Base-by-base conservation (phyloP, 92 coral and sea anemone species). In the Diadumene lineata region DNA sequence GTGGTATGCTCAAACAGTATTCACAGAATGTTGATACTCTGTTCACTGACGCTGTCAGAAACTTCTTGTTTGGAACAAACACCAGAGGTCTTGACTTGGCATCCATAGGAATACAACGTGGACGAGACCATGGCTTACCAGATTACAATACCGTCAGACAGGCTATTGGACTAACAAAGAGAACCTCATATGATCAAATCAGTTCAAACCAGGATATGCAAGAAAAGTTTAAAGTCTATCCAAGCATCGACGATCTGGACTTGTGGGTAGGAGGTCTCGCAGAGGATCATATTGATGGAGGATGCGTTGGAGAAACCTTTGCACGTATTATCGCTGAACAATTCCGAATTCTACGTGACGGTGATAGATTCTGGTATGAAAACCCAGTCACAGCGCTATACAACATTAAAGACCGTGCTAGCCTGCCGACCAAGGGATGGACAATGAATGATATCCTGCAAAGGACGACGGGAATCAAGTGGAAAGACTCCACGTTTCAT, bases 331-430 rank as follows among this genome's bases (percentile, higher is more conserved):
- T 94, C 34, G 96, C 98, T 1, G 87, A 80, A 74, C 98, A 94
- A 78, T 94, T 86, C 70, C 92, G 86, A 27, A 74, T 88, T 23
- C 67, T 94, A 25, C 89, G 98, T 22, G 97, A 94, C 72, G 98
- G 97, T 7, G 98, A 94, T 46, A 83, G 98, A 22, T 94, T 92
- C 87, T 94, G 98, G 98, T 94, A 88, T 58, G 98, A 94, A 64
- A 94, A 89, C 53, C 85, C 84, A 19, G 84, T 88, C 67, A 91
- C 92, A 1, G 77, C 85, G 46, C 68, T 94, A 66, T 87, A 94
- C 64, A 82, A 82, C 63, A 56, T 83, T 30, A 92, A 76, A 43
- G 97, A 92, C 85, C 86, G 98, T 38, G 74, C 86, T 69, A 78
- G 50, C 22, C 66, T 84, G 29, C 97, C 97, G 73, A 84, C 92